Base-by-base conservation (phyloP, 2,888 invertebrate genomes). In the Leucania comma region DNA sequence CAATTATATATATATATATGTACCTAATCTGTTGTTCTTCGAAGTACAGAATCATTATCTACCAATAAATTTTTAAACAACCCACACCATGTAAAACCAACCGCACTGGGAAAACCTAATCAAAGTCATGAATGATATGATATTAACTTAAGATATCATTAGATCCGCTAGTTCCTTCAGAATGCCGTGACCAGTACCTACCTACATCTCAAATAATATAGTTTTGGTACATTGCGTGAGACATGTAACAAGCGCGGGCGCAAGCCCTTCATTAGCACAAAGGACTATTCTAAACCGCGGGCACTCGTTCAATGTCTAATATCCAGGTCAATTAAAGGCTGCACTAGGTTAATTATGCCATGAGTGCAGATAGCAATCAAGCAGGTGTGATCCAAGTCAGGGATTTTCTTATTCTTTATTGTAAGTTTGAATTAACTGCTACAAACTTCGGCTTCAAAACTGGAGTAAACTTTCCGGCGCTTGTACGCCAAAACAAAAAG, bases 271-370 rank as follows among this genome's bases (percentile, higher is more conserved):
- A 78, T 78, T 70, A 78, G 42, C n/a, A 68, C 68, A 58, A 71
- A 81, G 63, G 68, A 64, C 46, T 74, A 78, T 78, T 68, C 70
- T 60, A 10, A 17, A 24, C 56, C 42, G 65, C 35, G 51, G 53
- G 46, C 60, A 57, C 22, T 20, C 20, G 61, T 63, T 80, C 81
- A 80, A 81, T 80, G 71, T 64, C 68, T 68, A 57, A 46, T 61
- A 78, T 66, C 65, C 71, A 61, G 81, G 80, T 71, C 75, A 75
- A 80, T 80, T 68, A 78, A 78, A 81, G 59, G 60, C 51, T 64
- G 32, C 57, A 67, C 22, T 32, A 17, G 8, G 56, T 53, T 66
- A 71, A 80, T 76, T 69, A 80, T 42, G 53, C 57, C 29, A 60
- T 58, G 57, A 42, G 46, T 66, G 14, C 14, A 58, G 22, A 75